Base-by-base conservation (phyloP, 1,140 invertebrate genomes). In the Bursaphelenchus mucronatus region DNA sequence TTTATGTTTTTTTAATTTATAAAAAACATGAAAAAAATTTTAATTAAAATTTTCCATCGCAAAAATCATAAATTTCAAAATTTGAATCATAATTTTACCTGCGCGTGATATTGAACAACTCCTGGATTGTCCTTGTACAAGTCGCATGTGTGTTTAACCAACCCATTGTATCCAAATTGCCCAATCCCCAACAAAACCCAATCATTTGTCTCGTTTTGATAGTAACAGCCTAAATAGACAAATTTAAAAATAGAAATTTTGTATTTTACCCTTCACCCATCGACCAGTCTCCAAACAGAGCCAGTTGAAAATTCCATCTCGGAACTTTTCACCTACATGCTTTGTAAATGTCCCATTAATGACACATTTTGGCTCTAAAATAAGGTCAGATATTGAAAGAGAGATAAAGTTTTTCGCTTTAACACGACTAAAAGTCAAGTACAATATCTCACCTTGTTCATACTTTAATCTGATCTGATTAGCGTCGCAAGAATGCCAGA, bases 241-340 rank as follows among this genome's bases (percentile, higher is more conserved):
- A 39, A 63, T 55, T n/a, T n/a, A n/a, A n/a, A n/a, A n/a, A n/a
- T n/a, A n/a, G n/a, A n/a, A n/a, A n/a, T n/a, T n/a, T 46, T 6
- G n/a, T 62, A 30, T 45, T 13, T 54, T 55, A 79, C 77, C 77
- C 41, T 50, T 76, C 8, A 79, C 77, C 77, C 76, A 77, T 56
- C 76, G 51, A n/a, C 77, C 77, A 15, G 78, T 76, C 10, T 76
- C 76, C 13, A 79, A 45, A 66, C 77, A 79, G 15, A 79, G 49
- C 78, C 79, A 81, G 44, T 79, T 65, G 49, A 81, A 79, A 45
- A 63, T 67, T 30, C 76, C 76, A n/a, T 81, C 67, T 21, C 76
- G 49, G 56, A 74, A 81, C 10, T 66, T 45, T 50, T 79, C 69
- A 19, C 77, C 77, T 11, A 79, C 67, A 46, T 76, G 74, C 49